Evolutionary conservation across 2,113 vertebrate genomes (phyloP).

Genomic region (Micronycteris hirsuta): DNA sequence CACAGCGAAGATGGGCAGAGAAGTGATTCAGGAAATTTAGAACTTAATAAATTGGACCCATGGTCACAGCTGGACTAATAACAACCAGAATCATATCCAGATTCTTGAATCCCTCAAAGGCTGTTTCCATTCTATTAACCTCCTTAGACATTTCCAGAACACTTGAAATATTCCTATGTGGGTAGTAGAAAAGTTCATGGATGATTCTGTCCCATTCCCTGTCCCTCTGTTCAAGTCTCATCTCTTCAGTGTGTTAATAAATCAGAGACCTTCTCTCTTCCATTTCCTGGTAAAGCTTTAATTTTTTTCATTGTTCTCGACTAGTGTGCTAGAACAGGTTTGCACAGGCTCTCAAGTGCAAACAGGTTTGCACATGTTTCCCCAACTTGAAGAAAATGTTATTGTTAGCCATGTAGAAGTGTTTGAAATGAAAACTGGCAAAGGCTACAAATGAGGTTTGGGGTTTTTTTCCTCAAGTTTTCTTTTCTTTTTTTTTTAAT

Average conservation of each 20-base stretch:
- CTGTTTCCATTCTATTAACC: background rate
- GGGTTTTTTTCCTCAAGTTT: background rate
- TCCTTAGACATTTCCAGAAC: background rate
- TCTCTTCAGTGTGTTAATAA: background rate
- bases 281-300: background rate
- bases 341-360: background rate
- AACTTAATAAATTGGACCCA: no score
- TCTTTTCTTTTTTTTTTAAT: background rate
- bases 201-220: background rate
- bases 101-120: background rate
- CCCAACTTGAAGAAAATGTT: background rate
- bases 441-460: background rate
- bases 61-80: background rate
- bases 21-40: background rate
- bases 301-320: background rate
- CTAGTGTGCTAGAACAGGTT: background rate
- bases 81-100: background rate
- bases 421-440: background rate
- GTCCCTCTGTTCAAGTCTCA: background rate
- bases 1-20: background rate
- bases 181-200: background rate
- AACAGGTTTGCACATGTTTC: background rate
- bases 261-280: background rate
- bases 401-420: background rate
- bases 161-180: background rate